Evolutionary conservation across 2,113 vertebrate species (phyloP).

Genomic region (Dipodomys ordii): DNA sequence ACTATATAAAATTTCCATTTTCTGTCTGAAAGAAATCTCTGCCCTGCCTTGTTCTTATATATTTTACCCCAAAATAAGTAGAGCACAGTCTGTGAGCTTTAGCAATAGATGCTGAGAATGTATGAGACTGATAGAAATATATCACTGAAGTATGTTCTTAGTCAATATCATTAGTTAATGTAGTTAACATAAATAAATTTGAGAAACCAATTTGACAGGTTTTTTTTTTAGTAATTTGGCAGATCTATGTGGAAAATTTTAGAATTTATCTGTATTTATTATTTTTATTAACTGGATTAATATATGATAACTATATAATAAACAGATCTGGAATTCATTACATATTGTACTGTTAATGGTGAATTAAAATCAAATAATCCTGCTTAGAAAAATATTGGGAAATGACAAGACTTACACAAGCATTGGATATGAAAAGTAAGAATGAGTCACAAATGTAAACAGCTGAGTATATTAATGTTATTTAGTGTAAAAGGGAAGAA

Average conservation of each 20-base stretch:
- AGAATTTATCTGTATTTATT: background rate
- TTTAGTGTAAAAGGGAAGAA: background rate
- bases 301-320: background rate
- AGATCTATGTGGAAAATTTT: constrained; percentile 5
- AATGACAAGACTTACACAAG: background rate
- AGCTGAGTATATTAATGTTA: background rate
- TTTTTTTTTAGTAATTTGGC: constrained; percentile 7
- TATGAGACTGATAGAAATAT: background rate
- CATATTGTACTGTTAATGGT: background rate
- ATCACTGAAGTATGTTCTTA: background rate
- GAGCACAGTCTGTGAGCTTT: background rate
- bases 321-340: background rate
- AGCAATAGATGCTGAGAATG: background rate
- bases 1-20: constrained; percentile 24
- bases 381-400: background rate
- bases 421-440: background rate
- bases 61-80: background rate
- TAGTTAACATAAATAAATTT: constrained; percentile 1
- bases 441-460: background rate
- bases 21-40: constrained; percentile 5
- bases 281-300: constrained; percentile 21
- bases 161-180: constrained; percentile 9
- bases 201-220: background rate
- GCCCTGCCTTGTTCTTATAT: background rate
- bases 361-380: background rate